Base-by-base conservation (phyloP, 1,140 invertebrate genomes). In the Diprion similis region DNA sequence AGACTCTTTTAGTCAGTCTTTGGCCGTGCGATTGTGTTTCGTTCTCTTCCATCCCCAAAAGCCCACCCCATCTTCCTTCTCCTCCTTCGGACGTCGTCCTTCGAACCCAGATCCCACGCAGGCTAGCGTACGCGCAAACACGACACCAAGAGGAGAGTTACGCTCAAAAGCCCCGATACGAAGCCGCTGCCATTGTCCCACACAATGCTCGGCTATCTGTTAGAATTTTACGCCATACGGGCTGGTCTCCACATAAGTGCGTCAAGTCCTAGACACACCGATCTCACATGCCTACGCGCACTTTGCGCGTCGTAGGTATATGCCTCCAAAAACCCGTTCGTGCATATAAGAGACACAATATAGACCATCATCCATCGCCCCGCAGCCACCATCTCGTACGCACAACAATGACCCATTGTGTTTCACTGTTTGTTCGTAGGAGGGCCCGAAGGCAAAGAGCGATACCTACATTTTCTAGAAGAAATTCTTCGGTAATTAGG, bases 391-490 rank as follows among this genome's bases (percentile, higher is more conserved):
- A n/a, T n/a, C n/a, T 11, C 51, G n/a, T 17, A 59, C 51, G 51
- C 11, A 59, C 51, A 59, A 59, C 51, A 59, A 59, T 59, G 51
- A 59, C 51, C 51, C 11, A 59, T 59, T 59, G 51, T 59, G 51
- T 59, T 80, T 73, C 71, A 71, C 67, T 71, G 75, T 81, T 75
- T 81, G 75, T 82, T 81, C 74, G 69, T 80, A 87, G 81, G 83
- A 76, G 78, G 77, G 81, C 72, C 78, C 73, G 75, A 80, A 67
- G 80, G 79, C 81, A 78, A 85, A 82, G 81, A 89, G 87, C 82
- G 80, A 86, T 80, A 89, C 87, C 73, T 89, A 89, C 82, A 89
- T 89, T 86, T 89, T 81, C 86, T 89, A 87, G 84, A 82, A 82
- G 80, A 82, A 48, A 74, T 46, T 69, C 71, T 46, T 46, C 37